Evolutionary conservation across 2,797 vertebrate species (phyloP), one percentile per base, ranked within the genome.

Genomic region (Myoxocephalus aenaeus): DNA sequence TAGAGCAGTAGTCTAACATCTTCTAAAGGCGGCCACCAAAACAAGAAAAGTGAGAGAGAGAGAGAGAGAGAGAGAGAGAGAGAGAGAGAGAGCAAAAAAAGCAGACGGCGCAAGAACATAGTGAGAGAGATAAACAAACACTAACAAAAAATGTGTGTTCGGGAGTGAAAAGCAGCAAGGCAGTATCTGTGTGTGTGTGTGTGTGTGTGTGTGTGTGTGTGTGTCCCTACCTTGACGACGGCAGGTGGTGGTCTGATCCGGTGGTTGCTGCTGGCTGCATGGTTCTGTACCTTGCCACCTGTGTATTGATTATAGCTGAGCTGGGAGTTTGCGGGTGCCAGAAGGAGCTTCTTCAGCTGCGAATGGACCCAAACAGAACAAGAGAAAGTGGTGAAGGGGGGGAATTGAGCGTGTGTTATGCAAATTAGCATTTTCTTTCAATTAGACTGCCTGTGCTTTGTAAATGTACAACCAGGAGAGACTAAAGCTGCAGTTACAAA

Each of bases 241-340:
- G 97, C 95, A 96, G 97, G 95, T 96, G 95, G 97, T 96, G 97
- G 94, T 96, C 97, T 97, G 96, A 97, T 98, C 94, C 97, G 97
- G 95, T 98, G 97, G 96, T 96, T 97, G 92, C 94, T 94, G 93
- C 94, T 94, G 94, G 96, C 96, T 95, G 96, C 97, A 97, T 99
- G 97, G 96, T 97, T 97, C 94, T 98, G 97, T 92, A 96, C 94
- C 94, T 97, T 97, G 96, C 97, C 96, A 95, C 97, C 97, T 94
- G 96, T 97, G 96, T 98, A 98, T 96, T 99, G 98, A 97, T 97
- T 97, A 95, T 99, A 99, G 96, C 96, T 97, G 95, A 99, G 96
- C 95, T 99, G 98, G 94, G 97, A 97, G 95, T 98, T 99, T 92
- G 97, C 97, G 46, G 98, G 98, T 86, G 98, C 98, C 96, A 99